Conservation (phyloP, 1,140 invertebrate genomes). For the Drosophila equinoxialis region DNA sequence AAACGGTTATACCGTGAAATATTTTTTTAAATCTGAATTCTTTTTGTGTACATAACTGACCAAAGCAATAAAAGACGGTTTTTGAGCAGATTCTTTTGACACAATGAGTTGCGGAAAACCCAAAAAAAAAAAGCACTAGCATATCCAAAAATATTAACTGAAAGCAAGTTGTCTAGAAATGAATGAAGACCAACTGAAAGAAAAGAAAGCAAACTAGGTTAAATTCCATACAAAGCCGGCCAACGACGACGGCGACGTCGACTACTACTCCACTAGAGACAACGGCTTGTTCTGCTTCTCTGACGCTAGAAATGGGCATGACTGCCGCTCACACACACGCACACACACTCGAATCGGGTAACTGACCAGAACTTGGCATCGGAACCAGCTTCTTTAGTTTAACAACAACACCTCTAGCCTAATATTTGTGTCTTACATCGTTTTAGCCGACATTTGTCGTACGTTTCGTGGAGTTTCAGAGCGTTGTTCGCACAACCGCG, state of each 20-base stretch:
- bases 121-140: conserved; percentile 43
- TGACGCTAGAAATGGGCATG: conserved; percentile 14
- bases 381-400: conserved; percentile 34
- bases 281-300: conserved; percentile 45
- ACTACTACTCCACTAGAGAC: conserved; percentile 8
- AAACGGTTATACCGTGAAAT: too few relatives aligned
- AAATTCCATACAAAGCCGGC: conserved; percentile 75
- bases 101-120: conserved; percentile 40
- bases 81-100: conserved; percentile 43
- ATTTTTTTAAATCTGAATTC: background rate
- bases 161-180: conserved; percentile 52
- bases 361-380: conserved; percentile 38
- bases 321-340: conserved; percentile 5
- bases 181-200: conserved; percentile 25
- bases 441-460: conserved; percentile 61
- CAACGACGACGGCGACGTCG: conserved; percentile 13
- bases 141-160: conserved; percentile 40
- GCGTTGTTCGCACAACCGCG: conserved; percentile 43
- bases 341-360: background rate
- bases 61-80: conserved; percentile 61
- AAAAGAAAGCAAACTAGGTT: conserved; percentile 78
- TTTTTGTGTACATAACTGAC: conserved; percentile 59
- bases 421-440: conserved; percentile 59
- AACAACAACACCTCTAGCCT: conserved; percentile 49
- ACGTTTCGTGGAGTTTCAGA: conserved; percentile 42